These are phyloP conservation scores for Spodoptera picta DNA, from an alignment of 2,888 invertebrate species.

Conservation along the genomic window DNA sequence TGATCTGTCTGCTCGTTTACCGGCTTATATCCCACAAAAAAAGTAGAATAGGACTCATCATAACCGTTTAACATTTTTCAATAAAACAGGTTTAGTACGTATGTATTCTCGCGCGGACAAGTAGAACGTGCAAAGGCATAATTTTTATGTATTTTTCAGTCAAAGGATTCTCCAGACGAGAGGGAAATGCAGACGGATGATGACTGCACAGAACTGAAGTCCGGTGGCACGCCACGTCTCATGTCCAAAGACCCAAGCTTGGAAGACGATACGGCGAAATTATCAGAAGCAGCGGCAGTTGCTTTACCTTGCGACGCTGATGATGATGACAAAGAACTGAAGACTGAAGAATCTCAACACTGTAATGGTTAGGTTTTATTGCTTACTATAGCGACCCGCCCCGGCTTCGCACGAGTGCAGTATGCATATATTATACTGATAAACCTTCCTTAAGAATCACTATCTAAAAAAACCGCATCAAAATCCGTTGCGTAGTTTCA, in stretches of 20 bases:
- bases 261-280: conserved; percentile 31
- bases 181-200: conserved; percentile 77
- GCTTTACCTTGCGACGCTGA: conserved; percentile 49
- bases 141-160: conserved; percentile 6
- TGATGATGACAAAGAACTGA: conserved; percentile 32
- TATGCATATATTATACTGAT: no score
- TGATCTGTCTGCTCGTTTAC: no score
- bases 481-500: no score
- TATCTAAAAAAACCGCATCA: no score
- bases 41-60: no score
- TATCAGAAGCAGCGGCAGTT: conserved; percentile 45
- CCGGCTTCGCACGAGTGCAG: no score
- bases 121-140: not conserved
- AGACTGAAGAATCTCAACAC: conserved; percentile 24
- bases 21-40: no score
- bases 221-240: conserved; percentile 17
- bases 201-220: conserved; percentile 65
- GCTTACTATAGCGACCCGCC: no score
- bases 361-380: conserved; percentile 23
- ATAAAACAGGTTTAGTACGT: no score
- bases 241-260: conserved; percentile 27
- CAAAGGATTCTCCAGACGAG: conserved; percentile 74
- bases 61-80: no score
- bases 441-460: no score
- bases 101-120: no score